A percentile compares a stretch with the other conserved stretches of the same genome.
phyloP scores from a whole-genome alignment of 2,888 invertebrate species.

The Callimorpha dominula region DNA sequence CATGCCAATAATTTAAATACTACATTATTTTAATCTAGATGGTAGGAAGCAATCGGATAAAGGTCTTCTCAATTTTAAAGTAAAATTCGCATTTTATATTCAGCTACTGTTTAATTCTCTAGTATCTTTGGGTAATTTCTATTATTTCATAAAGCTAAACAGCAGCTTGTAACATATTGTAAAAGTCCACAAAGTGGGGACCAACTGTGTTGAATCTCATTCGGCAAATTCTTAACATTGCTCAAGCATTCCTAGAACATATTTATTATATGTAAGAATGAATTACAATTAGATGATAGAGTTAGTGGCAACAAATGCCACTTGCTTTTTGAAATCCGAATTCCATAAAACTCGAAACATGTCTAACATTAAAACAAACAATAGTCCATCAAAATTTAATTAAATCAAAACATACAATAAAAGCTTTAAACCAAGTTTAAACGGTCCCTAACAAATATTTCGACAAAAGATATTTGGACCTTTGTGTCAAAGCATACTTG shows the following conservation, averaged over 20 bases:
- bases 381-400: constrained; percentile 40
- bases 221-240: background rate
- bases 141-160: background rate
- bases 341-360: constrained; percentile 7
- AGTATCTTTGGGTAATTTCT: background rate
- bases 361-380: constrained; percentile 18
- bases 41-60: no score
- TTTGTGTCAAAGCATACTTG: constrained; percentile 85
- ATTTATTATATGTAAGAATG: no score
- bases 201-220: background rate
- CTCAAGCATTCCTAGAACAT: background rate
- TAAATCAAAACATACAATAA: constrained; percentile 37
- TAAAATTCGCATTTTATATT: background rate
- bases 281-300: no score
- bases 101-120: background rate
- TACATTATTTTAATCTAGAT: no score
- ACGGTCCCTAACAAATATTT: constrained; percentile 68
- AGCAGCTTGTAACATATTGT: background rate
- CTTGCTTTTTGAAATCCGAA: background rate
- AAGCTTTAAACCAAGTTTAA: constrained; percentile 42
- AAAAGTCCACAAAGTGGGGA: background rate
- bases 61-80: no score
- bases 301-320: background rate
- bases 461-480: constrained; percentile 67
- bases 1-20: no score